These are phyloP conservation scores for Dendrolimus kikuchii DNA, from an alignment of 1,140 invertebrate genomes.

Conservation along the genomic window DNA sequence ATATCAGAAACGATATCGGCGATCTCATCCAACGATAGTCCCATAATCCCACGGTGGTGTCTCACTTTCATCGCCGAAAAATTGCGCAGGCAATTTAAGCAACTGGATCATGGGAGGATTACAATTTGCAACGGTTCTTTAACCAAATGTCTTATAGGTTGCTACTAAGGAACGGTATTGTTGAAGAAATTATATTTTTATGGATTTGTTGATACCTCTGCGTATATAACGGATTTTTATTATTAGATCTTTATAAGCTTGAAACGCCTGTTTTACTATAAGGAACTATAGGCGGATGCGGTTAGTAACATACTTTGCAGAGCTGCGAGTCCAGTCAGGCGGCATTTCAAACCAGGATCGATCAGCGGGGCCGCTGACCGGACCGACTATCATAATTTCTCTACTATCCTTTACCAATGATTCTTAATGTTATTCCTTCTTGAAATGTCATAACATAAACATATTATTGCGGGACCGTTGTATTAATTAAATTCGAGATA, in stretches of 20 bases:
- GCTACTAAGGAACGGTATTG: constrained; percentile 9
- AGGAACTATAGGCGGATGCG: constrained; percentile 22
- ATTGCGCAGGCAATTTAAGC: constrained; percentile 23
- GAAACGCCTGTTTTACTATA: background rate
- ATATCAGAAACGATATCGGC: constrained; percentile 17
- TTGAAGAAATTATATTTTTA: constrained; percentile 7
- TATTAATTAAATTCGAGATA: too few relatives aligned
- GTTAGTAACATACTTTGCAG: constrained; percentile 23
- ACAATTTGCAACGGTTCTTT: constrained; percentile 25
- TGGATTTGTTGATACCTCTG: constrained; percentile 3
- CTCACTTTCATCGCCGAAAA: constrained; percentile 35
- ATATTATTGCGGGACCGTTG: too few relatives aligned
- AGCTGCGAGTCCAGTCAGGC: constrained; percentile 22
- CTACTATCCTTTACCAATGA: too few relatives aligned
- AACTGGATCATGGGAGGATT: constrained; percentile 30
- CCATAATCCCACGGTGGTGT: constrained; percentile 40
- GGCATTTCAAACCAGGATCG: constrained; percentile 26
- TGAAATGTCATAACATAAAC: too few relatives aligned
- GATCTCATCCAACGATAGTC: constrained; percentile 30
- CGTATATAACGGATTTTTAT: constrained; percentile 13
- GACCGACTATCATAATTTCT: constrained; percentile 1
- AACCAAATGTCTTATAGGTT: constrained; percentile 9
- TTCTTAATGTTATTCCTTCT: too few relatives aligned
- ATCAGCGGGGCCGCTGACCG: constrained; percentile 13
- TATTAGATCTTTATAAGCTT: constrained; percentile 6